Base-by-base conservation (phyloP, 2,113 vertebrate genomes). In the Oryzias javanicus region DNA sequence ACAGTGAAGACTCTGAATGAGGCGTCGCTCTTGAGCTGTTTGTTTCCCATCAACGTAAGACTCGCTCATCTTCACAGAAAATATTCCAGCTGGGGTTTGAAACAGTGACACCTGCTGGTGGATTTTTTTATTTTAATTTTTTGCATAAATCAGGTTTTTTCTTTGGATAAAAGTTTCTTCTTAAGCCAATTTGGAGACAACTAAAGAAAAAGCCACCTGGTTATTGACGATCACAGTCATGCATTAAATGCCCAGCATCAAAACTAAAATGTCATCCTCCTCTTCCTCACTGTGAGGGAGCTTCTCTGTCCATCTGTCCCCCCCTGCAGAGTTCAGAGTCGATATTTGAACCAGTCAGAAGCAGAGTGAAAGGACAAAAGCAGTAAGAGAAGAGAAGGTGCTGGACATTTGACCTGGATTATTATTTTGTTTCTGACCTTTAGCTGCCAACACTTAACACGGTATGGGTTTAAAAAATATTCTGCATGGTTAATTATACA, bases 311-410 rank as follows among this genome's bases (percentile, higher is more conserved):
- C 50, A 14, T 19, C 14, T 1, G 29, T 29, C 63, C 18, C 17
- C 27, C 17, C 53, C 48, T 52, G 42, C 24, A 42, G 53, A 46
- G 41, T 46, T 67, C 42, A 58, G 42, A 66, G 18, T 35, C 8
- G 29, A 35, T 8, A 4, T 4, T 67, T 42, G 24, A 46, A 16
- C 7, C 22, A 13, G 27, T 52, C 42, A 45, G 12, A 24, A 18
- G n/a, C 48, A 18, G 49, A 57, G 47, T 24, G 15, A 35, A 35
- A 52, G 24, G 46, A 40, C 4, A 3, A 6, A 27, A 18, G 25
- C 50, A 64, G 42, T 14, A 17, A 20, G 59, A 12, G 25, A 42
- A 15, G 58, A 42, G 16, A 35, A 52, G 19, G 46, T 35, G 40
- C 10, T 24, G 41, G 14, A 19, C 5, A 1, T 12, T 15, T 20